Evolutionary conservation across 2,888 invertebrate genomes (phyloP), one percentile per base, ranked within the genome.

Genomic region (Dicranocentrus wangi): DNA sequence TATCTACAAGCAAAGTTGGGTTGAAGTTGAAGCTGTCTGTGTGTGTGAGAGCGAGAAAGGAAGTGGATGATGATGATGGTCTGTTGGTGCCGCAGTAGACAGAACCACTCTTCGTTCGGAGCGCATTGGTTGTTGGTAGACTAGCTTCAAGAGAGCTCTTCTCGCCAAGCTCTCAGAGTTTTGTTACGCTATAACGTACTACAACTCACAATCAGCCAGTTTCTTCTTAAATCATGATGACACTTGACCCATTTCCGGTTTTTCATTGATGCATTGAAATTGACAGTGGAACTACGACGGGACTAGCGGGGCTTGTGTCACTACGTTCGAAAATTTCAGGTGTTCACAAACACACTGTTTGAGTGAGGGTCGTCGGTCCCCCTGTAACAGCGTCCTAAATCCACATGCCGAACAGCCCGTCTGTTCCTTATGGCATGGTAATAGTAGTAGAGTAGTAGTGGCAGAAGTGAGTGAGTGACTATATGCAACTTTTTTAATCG

Each of bases 31-130:
- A n/a, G n/a, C n/a, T n/a, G n/a, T n/a, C n/a, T n/a, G n/a, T n/a
- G n/a, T n/a, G n/a, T 32, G 32, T 7, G 32, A 32, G 69, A 53
- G 25, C 79, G 72, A 72, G 79, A 79, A 79, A 79, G 79, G 79
- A 79, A 79, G 79, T 72, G 66, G 53, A 71, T 69, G 47, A 7
- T 47, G 7, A 8, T 13, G 39, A 39, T 39, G 13, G n/a, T 76
- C 58, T 76, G 65, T 70, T 68, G 69, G 69, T 69, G 69, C 79
- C 68, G 79, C 72, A 72, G 65, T 51, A 66, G 47, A 79, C 53
- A 47, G 79, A 68, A 65, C 60, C 72, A 79, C 72, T 79, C 72
- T 79, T 79, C 70, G 71, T 79, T 79, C 70, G 71, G 79, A 79
- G 72, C 65, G 79, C 72, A 68, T 72, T 79, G 70, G 32, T 68